Evolutionary conservation across 2,113 vertebrate genomes (phyloP).

Genomic region (Poecile atricapillus): DNA sequence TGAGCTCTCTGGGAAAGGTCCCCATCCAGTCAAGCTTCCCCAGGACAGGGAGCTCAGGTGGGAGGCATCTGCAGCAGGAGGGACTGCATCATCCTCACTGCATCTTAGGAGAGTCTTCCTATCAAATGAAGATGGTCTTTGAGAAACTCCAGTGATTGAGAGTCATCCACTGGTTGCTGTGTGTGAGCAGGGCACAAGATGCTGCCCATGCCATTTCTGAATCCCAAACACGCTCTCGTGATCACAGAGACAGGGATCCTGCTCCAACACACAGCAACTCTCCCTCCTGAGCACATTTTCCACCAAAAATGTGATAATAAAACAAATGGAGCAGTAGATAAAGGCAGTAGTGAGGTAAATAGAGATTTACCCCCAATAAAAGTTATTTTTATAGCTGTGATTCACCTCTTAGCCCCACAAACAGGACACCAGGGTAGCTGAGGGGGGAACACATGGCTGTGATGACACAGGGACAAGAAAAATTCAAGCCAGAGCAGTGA

Average conservation of each 20-base stretch:
- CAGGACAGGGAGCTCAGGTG: neutral
- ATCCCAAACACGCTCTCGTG: fast-evolving
- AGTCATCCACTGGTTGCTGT: neutral
- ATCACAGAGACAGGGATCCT: neutral
- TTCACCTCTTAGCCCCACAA: neutral
- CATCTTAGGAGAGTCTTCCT: neutral
- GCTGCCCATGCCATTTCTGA: neutral
- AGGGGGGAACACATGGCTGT: neutral
- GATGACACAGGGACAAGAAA: neutral
- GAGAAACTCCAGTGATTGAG: neutral
- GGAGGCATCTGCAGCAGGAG: neutral
- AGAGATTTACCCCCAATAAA: neutral
- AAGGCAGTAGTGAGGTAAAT: neutral
- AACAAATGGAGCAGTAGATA: neutral
- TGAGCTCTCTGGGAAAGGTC: neutral
- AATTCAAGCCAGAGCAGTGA: neutral
- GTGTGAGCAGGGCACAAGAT: neutral
- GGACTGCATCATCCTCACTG: neutral
- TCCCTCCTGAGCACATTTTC: neutral
- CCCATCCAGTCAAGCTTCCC: neutral
- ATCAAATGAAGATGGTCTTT: neutral
- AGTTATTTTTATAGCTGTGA: neutral
- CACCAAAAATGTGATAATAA: neutral
- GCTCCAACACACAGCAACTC: neutral
- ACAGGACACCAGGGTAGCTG: neutral